Base-by-base conservation (phyloP, 2,888 invertebrate species). In the Scaptomyza parva region DNA sequence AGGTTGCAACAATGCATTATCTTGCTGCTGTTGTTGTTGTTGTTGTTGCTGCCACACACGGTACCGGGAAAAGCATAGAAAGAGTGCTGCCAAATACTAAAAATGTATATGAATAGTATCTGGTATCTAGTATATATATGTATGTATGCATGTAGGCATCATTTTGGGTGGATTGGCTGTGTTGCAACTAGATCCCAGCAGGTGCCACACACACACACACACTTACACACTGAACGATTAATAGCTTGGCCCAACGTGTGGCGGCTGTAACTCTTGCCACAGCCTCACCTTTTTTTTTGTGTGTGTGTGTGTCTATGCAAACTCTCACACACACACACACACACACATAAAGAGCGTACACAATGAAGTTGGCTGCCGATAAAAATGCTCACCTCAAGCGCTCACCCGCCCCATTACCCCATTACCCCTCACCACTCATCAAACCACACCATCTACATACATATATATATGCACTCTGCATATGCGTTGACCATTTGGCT, bases 351-450 rank as follows among this genome's bases (percentile, higher is more conserved):
- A 75, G 57, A 45, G n/a, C 5, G 33, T 61, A 61, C 69, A 69
- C 73, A 73, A 73, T 69, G 58, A 65, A 61, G 74, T 61, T 58
- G 74, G 74, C 72, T 74, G 76, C 83, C 80, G 80, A 80, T 80
- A 80, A 80, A 80, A 76, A 71, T 74, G 69, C 79, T 64, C 40
- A 76, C 78, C 75, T 75, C 75, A 57, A 71, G 75, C 66, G 58
- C 57, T 53, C 40, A 57, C 5, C 26, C 45, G 33, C 33, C 4
- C 33, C n/a, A 33, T 59, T 37, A 76, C 79, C 75, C 70, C 75
- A 52, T 64, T 67, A 57, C 54, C 60, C 45, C 37, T 45, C 2
- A 22, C 39, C 12, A 9, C 18, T 2, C 17, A 4, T 12, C n/a
- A n/a, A n/a, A n/a, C 45, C 18, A 3, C 39, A 7, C 17, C 4